Evolutionary conservation across 2,113 vertebrate genomes (phyloP), one percentile per base, ranked within the genome.

Genomic region (Suricata suricatta): DNA sequence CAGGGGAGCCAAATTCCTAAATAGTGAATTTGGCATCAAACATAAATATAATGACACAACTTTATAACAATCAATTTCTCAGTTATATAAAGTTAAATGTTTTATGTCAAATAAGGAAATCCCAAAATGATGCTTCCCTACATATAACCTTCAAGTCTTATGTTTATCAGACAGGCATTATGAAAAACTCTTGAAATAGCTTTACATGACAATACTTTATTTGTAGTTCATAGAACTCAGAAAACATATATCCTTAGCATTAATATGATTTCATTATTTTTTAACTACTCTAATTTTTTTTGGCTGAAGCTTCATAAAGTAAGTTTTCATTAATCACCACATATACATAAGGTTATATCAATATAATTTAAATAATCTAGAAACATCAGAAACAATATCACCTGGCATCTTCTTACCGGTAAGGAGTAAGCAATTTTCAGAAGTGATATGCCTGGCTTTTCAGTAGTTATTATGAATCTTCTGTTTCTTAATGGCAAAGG

Each of bases 11-110:
- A 98, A 95, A 96, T 93, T 97, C 92, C 71, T 97, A 93, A 98
- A 97, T 97, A 98, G 98, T 93, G 86, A 98, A 98, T 96, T 92
- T 98, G 96, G 81, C 96, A 96, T 66, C 82, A 96, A 96, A 76
- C 79, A 96, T 88, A 98, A 97, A 98, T 90, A 98, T 25, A 95
- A 93, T 89, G 90, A 96, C 23, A n/a, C 31, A 95, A 96, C 76
- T 96, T 98, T 92, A 82, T 72, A 98, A 95, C 93, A 19, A 97
- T 97, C 96, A 94, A 31, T 84, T 97, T 96, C 97, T 90, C 97
- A n/a, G 85, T 97, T 96, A 88, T 81, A 97, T 35, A 97, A 76
- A 91, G 35, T 11, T 96, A 81, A 96, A 97, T 93, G 2, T 88
- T 97, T 97, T 83, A 77, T 72, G 38, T 98, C 94, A 96, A 21